Evolutionary conservation across 2,797 vertebrate species (phyloP), one percentile per base, ranked within the genome.

Genomic region (Squalus acanthias): DNA sequence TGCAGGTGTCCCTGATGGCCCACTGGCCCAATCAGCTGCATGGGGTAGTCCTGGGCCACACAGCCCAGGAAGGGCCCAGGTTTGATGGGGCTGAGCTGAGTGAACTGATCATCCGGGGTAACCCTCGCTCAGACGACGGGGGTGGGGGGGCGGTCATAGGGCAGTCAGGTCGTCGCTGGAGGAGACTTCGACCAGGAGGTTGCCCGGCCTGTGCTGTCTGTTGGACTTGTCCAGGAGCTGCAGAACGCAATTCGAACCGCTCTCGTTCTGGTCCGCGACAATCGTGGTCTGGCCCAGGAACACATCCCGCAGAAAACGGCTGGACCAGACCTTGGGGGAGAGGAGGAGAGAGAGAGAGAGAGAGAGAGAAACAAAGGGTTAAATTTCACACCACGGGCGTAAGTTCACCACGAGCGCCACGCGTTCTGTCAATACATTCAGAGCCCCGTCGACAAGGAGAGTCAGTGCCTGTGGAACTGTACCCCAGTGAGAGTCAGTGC

Each of bases 111-210:
- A 7, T 0, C 4, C 22, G 46, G 1, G 46, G 1, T 1, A 1
- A 7, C 1, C 74, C 12, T 79, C 10, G 2, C 74, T 33, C 74
- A 10, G 50, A 22, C 69, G 5, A 2, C 46, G 15, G 39, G 0
- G 20, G 7, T 39, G 39, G 39, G 39, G 39, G 39, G 39, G 39
- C 39, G 39, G 22, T 96, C 96, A 96, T 96, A 98, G 96, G 96
- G 98, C 98, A 12, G 97, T 97, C 96, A 98, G 97, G 96, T 98
- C 97, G 72, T 96, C 29, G 95, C 98, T 98, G 96, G 98, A 98
- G 0, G 98, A 98, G 0, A 98, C 98, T 96, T 98, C 98, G 0
- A 98, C 96, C 70, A 98, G 97, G 96, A 98, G 1, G 63, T 97
- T 97, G 1, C 98, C 97, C 12, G 92, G 95, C 72, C 96, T 95